These are phyloP conservation scores for Syritta pipiens DNA, from an alignment of 2,888 invertebrate species.

Conservation along the genomic window DNA sequence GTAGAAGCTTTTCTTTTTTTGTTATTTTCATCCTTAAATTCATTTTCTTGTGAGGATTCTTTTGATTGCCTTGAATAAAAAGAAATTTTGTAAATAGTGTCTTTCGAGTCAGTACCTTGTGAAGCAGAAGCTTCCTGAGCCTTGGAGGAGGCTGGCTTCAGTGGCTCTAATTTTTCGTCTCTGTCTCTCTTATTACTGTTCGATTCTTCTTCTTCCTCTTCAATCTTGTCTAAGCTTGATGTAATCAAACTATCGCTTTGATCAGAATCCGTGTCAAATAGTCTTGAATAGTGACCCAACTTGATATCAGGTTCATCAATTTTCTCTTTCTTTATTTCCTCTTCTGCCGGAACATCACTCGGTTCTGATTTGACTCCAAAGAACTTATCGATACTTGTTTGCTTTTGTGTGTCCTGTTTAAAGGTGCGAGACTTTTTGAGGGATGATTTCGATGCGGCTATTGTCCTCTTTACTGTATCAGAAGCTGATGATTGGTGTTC, in stretches of 20 bases:
- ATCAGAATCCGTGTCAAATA: too few species aligned
- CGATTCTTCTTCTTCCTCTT: too few species aligned
- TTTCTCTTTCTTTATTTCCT: slow-evolving; percentile 33
- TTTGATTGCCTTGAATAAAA: background rate
- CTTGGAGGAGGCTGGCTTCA: too few species aligned
- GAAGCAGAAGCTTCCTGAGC: background rate
- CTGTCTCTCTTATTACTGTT: too few species aligned
- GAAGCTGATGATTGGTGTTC: slow-evolving; percentile 72
- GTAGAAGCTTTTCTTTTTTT: background rate
- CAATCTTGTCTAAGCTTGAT: too few species aligned
- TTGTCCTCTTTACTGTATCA: slow-evolving; percentile 39
- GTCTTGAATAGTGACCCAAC: too few species aligned
- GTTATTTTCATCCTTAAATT: background rate
- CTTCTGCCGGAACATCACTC: background rate
- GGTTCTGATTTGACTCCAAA: slow-evolving; percentile 61
- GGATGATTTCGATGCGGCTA: slow-evolving; percentile 48
- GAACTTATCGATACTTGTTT: slow-evolving; percentile 74
- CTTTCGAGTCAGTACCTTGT: background rate
- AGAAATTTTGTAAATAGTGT: background rate
- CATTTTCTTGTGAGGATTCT: background rate
- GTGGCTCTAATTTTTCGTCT: too few species aligned
- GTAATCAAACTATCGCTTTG: too few species aligned
- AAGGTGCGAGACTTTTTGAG: slow-evolving; percentile 72
- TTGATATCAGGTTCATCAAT: slow-evolving; percentile 15
- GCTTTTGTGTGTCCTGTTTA: slow-evolving; percentile 74